phyloP scores from a whole-genome alignment of 2,797 vertebrate species.

The Aythya fuligula region DNA sequence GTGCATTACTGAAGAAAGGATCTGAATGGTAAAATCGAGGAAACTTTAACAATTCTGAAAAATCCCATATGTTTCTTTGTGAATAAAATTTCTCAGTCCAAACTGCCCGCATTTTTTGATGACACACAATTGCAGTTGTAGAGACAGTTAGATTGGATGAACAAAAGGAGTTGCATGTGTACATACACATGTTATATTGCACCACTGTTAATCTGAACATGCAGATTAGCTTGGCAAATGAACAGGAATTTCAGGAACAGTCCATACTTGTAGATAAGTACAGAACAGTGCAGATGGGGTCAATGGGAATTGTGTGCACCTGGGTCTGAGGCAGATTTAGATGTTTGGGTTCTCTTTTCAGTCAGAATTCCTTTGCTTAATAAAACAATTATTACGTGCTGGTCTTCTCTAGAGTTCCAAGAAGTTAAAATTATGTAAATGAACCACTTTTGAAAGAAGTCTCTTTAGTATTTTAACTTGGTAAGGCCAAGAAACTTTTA shows the following conservation, averaged over 20 bases:
- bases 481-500: neutral
- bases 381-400: neutral
- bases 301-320: neutral
- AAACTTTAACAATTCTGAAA: neutral
- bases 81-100: neutral
- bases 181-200: rapidly evolving
- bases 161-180: neutral
- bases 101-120: neutral
- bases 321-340: neutral
- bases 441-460: neutral
- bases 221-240: neutral
- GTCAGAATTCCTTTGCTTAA: neutral
- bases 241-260: neutral
- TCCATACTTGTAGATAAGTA: neutral
- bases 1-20: neutral
- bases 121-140: neutral
- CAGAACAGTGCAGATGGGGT: rapidly evolving
- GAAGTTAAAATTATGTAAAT: neutral
- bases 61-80: neutral
- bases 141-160: neutral
- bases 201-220: neutral
- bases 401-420: neutral
- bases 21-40: neutral
- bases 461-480: neutral
- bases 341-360: neutral